A percentile compares a stretch with the other conserved stretches of the same genome.
Evolutionary conservation across 1,140 invertebrate genomes (phyloP).

Genomic region (Drosophila trapezifrons): DNA sequence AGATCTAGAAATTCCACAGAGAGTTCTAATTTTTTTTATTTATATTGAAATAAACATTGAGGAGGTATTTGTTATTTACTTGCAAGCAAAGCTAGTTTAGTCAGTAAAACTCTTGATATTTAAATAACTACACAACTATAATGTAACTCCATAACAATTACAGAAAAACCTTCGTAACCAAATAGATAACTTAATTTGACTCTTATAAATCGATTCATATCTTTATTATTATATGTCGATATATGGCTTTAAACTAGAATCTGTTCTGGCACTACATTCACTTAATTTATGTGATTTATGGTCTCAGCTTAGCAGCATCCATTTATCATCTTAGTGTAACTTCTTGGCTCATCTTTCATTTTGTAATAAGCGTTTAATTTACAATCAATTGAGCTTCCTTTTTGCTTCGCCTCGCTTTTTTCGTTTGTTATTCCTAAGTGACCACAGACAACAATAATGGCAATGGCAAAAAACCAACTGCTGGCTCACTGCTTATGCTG

Average conservation of each 20-base stretch:
- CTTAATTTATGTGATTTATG: conserved; percentile 15
- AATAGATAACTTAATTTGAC: background rate
- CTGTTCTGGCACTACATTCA: background rate
- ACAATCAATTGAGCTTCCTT: conserved; percentile 47
- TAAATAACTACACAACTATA: no score
- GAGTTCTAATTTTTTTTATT: background rate
- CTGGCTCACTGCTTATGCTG: conserved; percentile 51
- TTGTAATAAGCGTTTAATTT: conserved; percentile 38
- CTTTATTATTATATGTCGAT: no score
- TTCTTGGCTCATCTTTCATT: background rate
- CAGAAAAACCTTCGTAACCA: no score
- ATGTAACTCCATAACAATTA: no score
- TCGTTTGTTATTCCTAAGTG: conserved; percentile 29
- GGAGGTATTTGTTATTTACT: background rate
- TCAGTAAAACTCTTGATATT: background rate
- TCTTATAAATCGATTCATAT: background rate
- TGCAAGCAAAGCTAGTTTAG: background rate
- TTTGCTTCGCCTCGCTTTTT: conserved; percentile 7
- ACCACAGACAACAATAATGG: conserved; percentile 31
- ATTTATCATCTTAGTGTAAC: conserved; percentile 27
- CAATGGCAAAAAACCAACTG: conserved; percentile 29
- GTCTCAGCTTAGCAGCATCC: background rate
- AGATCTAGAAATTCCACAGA: background rate
- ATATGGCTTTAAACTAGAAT: no score
- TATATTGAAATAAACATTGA: background rate